Percentiles rank a stretch among this genome's conserved stretches.
Conservation (phyloP, 2,888 invertebrate species). For the Drosophila koepferae region DNA sequence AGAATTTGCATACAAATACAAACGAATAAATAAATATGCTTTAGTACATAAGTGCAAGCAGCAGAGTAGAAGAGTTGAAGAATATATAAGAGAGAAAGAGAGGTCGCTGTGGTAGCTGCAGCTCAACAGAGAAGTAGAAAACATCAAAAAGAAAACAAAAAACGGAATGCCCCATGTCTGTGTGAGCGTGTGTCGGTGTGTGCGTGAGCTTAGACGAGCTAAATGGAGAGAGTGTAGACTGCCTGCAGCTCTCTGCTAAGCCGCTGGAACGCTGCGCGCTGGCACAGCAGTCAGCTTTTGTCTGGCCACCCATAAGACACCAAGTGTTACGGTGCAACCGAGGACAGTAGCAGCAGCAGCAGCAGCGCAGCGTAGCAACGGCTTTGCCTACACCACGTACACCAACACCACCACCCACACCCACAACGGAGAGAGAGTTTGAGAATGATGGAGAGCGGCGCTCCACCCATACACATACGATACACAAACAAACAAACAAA, state of each 20-base stretch:
- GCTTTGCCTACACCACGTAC: conserved; percentile 39
- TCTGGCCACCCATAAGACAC: conserved; percentile 38
- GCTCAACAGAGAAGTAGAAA: background rate
- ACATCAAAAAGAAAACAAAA: background rate
- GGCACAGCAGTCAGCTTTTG: conserved; percentile 43
- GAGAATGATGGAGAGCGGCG: conserved; percentile 74
- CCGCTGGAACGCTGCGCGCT: conserved; percentile 51
- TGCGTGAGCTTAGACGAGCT: conserved; percentile 11
- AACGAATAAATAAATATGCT: conserved; percentile 59
- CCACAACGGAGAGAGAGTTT: conserved; percentile 72
- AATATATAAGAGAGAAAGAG: conserved; percentile 10
- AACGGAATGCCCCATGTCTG: conserved; percentile 47
- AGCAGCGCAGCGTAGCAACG: conserved; percentile 58
- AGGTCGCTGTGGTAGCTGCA: conserved; percentile 9
- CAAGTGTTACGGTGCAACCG: conserved; percentile 41
- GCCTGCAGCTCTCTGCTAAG: conserved; percentile 43
- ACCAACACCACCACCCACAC: conserved; percentile 17
- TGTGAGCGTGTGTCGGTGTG: conserved; percentile 31
- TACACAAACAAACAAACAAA: conserved; percentile 7
- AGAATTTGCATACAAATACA: conserved; percentile 4
- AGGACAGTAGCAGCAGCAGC: background rate
- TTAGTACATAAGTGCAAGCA: conserved; percentile 62
- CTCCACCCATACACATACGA: conserved; percentile 59
- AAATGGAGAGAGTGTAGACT: conserved; percentile 51
- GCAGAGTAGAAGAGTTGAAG: conserved; percentile 31